These are phyloP conservation scores for Plectus sambesii DNA, from an alignment of 1,140 invertebrate species.

Conservation along the genomic window DNA sequence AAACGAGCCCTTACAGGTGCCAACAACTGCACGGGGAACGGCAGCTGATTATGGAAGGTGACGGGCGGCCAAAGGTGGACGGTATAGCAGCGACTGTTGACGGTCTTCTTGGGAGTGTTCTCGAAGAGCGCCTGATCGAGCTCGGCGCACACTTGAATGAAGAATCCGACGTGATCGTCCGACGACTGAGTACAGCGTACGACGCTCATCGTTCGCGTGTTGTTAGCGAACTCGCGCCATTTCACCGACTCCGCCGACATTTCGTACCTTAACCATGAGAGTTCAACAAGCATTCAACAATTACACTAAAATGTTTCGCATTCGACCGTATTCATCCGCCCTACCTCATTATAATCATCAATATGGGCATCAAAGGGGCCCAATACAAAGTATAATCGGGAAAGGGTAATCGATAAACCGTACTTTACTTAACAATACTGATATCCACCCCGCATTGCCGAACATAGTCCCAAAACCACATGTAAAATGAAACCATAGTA, in stretches of 20 bases:
- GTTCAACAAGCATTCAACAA: neutral
- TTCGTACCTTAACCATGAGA: constrained; percentile 33
- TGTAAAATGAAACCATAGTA: too few relatives aligned
- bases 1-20: constrained; percentile 42
- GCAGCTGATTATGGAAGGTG: constrained; percentile 78
- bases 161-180: constrained; percentile 53
- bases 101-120: neutral
- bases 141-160: constrained; percentile 47
- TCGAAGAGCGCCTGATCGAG: neutral
- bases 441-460: too few relatives aligned
- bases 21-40: constrained; percentile 63
- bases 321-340: constrained; percentile 52
- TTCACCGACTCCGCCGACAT: constrained; percentile 36
- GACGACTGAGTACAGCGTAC: constrained; percentile 37
- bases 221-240: constrained; percentile 45
- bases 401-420: too few relatives aligned
- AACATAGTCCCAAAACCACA: too few relatives aligned
- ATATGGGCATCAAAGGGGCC: too few relatives aligned
- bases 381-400: too few relatives aligned
- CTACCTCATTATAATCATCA: too few relatives aligned
- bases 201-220: constrained; percentile 17
- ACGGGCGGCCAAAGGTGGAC: constrained; percentile 75
- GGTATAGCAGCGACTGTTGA: constrained; percentile 59
- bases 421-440: too few relatives aligned
- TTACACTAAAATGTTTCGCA: constrained; percentile 38